These are phyloP conservation scores for Ladona fulva DNA, from an alignment of 1,140 invertebrate species.

Conservation along the genomic window DNA sequence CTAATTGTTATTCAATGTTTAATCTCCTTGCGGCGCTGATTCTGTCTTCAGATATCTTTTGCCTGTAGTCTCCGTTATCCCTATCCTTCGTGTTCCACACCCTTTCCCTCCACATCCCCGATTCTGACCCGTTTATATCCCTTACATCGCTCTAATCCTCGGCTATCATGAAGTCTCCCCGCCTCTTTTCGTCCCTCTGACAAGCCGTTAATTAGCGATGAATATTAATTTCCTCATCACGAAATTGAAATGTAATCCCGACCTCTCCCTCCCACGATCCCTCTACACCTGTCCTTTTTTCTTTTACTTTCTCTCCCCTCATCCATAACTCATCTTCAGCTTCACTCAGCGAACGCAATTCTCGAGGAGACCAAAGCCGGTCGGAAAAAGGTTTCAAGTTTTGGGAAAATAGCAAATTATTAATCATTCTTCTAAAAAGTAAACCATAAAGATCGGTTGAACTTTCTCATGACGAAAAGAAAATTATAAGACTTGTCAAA, in stretches of 20 bases:
- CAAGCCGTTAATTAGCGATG: background rate
- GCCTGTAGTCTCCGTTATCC: background rate
- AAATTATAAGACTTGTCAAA: too few relatives aligned
- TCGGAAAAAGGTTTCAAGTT: too few relatives aligned
- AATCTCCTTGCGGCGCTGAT: too few relatives aligned
- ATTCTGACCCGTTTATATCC: background rate
- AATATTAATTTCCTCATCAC: slow-evolving; percentile 10
- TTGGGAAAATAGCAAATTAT: too few relatives aligned
- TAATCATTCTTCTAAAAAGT: too few relatives aligned
- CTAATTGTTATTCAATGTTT: too few relatives aligned
- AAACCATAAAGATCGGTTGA: too few relatives aligned
- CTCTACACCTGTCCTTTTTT: background rate
- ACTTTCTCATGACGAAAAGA: too few relatives aligned
- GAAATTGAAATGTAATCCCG: slow-evolving; percentile 1
- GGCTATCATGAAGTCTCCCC: background rate
- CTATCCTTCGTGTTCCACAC: background rate
- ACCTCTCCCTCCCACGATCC: background rate
- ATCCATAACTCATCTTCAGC: background rate
- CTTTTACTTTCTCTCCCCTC: background rate
- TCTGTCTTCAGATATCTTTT: too few relatives aligned
- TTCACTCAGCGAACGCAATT: background rate
- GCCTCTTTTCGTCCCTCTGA: background rate
- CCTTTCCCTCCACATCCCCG: background rate
- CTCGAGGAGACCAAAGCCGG: too few relatives aligned
- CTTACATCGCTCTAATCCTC: background rate